These are phyloP conservation scores for Campoplex nolae DNA, from an alignment of 2,888 invertebrate genomes.

Conservation along the genomic window DNA sequence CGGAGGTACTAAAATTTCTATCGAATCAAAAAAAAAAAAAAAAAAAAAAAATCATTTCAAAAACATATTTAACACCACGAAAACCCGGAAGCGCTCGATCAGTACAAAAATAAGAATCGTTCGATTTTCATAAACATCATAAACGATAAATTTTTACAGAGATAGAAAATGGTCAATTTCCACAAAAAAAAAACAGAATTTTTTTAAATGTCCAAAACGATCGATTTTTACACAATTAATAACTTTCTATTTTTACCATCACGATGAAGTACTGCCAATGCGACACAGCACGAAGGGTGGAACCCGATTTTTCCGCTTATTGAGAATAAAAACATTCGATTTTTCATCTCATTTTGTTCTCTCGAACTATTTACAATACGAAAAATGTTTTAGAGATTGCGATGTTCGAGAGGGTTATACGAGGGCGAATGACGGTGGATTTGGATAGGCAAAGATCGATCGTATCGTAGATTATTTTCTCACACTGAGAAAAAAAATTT, in stretches of 20 bases:
- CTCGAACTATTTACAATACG: slow-evolving; percentile 19
- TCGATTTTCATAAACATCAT: not conserved
- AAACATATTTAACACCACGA: not conserved
- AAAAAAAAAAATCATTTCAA: not conserved
- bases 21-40: not conserved
- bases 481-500: too few species aligned
- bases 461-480: slow-evolving; percentile 8
- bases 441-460: not conserved
- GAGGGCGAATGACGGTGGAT: not conserved
- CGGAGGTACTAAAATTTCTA: too few species aligned
- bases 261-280: not conserved
- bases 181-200: too few species aligned
- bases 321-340: slow-evolving; percentile 2
- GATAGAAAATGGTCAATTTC: too few species aligned
- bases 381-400: not conserved
- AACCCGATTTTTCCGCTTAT: not conserved
- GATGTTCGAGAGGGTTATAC: not conserved
- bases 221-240: not conserved
- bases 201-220: not conserved
- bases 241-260: not conserved
- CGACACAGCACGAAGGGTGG: not conserved
- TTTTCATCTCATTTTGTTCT: not conserved
- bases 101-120: not conserved
- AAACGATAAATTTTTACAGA: not conserved
- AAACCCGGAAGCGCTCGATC: too few species aligned